Evolutionary conservation across 2,113 vertebrate genomes (phyloP).

Genomic region (Cathartes aura): DNA sequence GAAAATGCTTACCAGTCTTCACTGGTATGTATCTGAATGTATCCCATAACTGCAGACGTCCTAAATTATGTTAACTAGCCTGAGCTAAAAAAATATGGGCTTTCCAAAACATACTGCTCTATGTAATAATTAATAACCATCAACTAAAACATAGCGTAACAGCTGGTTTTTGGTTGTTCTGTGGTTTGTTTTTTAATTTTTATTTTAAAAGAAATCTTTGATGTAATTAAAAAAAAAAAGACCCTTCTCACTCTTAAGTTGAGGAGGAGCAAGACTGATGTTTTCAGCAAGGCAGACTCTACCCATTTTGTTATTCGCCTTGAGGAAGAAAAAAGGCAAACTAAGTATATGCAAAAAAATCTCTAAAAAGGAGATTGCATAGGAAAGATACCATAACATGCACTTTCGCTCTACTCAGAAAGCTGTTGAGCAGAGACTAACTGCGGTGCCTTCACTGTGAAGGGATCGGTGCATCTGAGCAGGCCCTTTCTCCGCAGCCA

Average conservation of each 20-base stretch:
- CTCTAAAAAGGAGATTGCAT: accelerated
- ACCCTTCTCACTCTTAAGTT: neutral
- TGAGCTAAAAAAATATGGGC: accelerated
- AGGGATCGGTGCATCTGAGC: accelerated
- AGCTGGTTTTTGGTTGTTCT: accelerated
- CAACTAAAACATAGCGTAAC: neutral
- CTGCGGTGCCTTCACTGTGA: accelerated
- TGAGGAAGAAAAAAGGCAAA: neutral
- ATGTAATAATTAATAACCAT: too few species aligned
- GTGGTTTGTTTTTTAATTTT: neutral
- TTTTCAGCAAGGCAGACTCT: neutral
- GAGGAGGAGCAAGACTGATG: neutral
- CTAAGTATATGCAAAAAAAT: accelerated
- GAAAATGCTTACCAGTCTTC: accelerated
- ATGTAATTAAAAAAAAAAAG: neutral
- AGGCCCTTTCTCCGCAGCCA: neutral
- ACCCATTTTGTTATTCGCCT: neutral
- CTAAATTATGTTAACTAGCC: accelerated
- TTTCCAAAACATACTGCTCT: neutral
- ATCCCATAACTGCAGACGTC: neutral
- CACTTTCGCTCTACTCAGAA: accelerated
- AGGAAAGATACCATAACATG: accelerated
- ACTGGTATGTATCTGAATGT: accelerated
- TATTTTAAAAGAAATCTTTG: neutral
- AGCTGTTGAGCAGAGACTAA: accelerated